These are phyloP conservation scores for Oxytorus armatus DNA, from an alignment of 2,888 invertebrate genomes.

Conservation along the genomic window DNA sequence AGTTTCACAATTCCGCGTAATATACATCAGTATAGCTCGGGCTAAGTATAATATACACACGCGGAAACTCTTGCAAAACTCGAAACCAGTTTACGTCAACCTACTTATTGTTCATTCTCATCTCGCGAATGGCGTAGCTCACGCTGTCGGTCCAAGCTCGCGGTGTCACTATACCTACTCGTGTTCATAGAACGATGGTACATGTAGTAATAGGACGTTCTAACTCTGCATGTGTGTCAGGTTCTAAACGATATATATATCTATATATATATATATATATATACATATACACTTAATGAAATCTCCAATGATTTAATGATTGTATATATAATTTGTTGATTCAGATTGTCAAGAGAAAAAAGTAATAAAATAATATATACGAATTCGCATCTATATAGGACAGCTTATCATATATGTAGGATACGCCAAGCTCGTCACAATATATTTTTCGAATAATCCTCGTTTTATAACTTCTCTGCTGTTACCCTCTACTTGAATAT, in stretches of 20 bases:
- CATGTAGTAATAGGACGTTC: background rate
- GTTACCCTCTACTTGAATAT: background rate
- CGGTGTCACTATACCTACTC: conserved; percentile 25
- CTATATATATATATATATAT: background rate
- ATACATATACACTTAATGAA: background rate
- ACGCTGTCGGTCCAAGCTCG: conserved; percentile 10
- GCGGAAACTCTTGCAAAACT: conserved; percentile 53
- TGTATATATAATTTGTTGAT: conserved; percentile 6
- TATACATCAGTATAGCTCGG: background rate
- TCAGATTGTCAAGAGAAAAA: conserved; percentile 2
- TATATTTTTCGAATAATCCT: too few species aligned
- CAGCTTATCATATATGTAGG: background rate
- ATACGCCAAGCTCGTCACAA: too few species aligned
- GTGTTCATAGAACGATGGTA: conserved; percentile 32
- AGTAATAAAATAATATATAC: background rate
- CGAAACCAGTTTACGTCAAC: conserved; percentile 55
- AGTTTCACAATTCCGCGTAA: conserved; percentile 23
- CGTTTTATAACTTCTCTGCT: background rate
- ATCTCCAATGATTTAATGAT: conserved; percentile 14
- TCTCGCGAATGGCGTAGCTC: conserved; percentile 33
- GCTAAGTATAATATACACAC: conserved; percentile 29
- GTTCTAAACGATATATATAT: conserved; percentile 13
- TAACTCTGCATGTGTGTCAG: conserved; percentile 3
- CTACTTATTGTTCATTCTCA: conserved; percentile 56
- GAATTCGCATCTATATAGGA: background rate